These are phyloP conservation scores for Chelonus formosanus DNA, from an alignment of 2,888 invertebrate species.

Conservation along the genomic window DNA sequence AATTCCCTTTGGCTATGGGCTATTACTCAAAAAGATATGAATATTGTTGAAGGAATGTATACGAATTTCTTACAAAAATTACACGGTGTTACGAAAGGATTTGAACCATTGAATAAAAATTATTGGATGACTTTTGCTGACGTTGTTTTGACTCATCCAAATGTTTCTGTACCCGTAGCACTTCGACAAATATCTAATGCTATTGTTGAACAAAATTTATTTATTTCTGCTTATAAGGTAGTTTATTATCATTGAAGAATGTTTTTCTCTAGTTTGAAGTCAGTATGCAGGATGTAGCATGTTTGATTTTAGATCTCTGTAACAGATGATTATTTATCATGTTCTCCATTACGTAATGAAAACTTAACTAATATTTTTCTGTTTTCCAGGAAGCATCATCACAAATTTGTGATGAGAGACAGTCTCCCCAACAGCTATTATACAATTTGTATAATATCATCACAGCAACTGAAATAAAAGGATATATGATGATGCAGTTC, in stretches of 20 bases:
- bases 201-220: conserved; percentile 73
- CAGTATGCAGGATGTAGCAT: too few relatives aligned
- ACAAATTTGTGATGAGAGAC: conserved; percentile 76
- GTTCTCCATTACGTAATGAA: not conserved
- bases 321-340: too few relatives aligned
- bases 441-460: conserved; percentile 84
- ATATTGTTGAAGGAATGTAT: conserved; percentile 74
- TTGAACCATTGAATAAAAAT: conserved; percentile 62
- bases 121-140: conserved; percentile 74
- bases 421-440: conserved; percentile 83
- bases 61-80: conserved; percentile 74
- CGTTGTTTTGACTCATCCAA: conserved; percentile 73
- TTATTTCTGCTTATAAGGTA: conserved; percentile 76
- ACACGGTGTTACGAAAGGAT: conserved; percentile 55
- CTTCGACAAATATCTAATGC: conserved; percentile 71
- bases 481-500: conserved; percentile 89
- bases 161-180: conserved; percentile 69
- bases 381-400: conserved; percentile 73
- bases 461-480: conserved; percentile 84
- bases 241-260: not conserved
- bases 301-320: too few relatives aligned
- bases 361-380: conserved; percentile 16
- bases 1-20: conserved; percentile 73
- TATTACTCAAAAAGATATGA: conserved; percentile 70
- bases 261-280: too few relatives aligned